These are phyloP conservation scores for Ptychoptera contaminata DNA, from an alignment of 2,888 invertebrate species.

Conservation along the genomic window DNA sequence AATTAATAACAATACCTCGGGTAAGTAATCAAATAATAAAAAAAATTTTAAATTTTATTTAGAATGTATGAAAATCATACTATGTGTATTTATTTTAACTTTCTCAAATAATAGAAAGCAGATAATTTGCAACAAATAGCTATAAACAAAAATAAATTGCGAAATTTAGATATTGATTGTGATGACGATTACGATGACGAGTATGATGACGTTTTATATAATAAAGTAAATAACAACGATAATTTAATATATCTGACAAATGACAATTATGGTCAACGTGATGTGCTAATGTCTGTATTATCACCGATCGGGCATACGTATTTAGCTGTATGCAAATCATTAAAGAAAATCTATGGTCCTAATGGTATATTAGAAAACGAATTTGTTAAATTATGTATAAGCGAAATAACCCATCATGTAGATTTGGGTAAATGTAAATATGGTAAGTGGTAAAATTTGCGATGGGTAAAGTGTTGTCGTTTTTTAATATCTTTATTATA, in stretches of 20 bases:
- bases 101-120: slow-evolving; percentile 18
- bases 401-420: slow-evolving; percentile 46
- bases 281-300: slow-evolving; percentile 39
- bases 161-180: slow-evolving; percentile 15
- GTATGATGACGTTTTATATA: slow-evolving; percentile 18
- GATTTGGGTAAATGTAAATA: slow-evolving; percentile 41
- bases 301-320: slow-evolving; percentile 65
- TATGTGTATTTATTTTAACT: not conserved
- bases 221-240: slow-evolving; percentile 15
- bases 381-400: slow-evolving; percentile 47
- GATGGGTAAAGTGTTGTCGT: slow-evolving; percentile 4
- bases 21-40: slow-evolving; percentile 16
- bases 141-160: slow-evolving; percentile 1
- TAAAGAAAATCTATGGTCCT: slow-evolving; percentile 36
- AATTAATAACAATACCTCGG: slow-evolving; percentile 29
- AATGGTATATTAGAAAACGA: slow-evolving; percentile 46
- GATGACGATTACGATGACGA: slow-evolving; percentile 18
- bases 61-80: too few relatives aligned
- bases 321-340: slow-evolving; percentile 42
- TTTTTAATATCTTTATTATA: slow-evolving; percentile 10
- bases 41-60: not conserved
- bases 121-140: slow-evolving; percentile 21
- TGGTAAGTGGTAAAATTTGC: slow-evolving; percentile 34
- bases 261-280: slow-evolving; percentile 32
- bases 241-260: slow-evolving; percentile 16